A percentile compares a stretch with the other conserved stretches of the same genome.
Conservation (phyloP, 1,140 invertebrate species). For the Bacillus rossius region DNA sequence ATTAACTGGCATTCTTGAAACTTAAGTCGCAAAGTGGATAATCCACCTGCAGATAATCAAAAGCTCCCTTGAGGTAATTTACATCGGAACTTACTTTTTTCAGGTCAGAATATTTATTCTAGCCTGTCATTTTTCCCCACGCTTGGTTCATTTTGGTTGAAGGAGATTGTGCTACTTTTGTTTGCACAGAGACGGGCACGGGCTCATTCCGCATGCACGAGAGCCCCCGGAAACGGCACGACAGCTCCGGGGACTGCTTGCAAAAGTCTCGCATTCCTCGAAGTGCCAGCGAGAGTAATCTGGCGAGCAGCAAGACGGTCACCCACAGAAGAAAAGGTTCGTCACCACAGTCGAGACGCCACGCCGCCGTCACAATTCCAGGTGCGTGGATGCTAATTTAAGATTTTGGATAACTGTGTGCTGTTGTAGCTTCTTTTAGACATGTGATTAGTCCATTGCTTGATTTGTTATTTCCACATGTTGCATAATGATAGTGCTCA, state of each 20-base stretch:
- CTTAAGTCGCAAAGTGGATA: too few relatives aligned
- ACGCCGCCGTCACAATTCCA: conserved; percentile 17
- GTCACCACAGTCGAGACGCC: not conserved
- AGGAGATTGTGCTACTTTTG: too few relatives aligned
- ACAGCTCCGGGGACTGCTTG: conserved; percentile 4
- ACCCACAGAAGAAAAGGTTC: not conserved
- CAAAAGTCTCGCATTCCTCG: conserved; percentile 41
- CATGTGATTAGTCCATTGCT: too few relatives aligned
- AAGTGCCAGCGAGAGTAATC: conserved; percentile 49
- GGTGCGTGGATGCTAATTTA: conserved; percentile 7
- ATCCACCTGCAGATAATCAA: too few relatives aligned
- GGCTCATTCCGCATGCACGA: conserved; percentile 5
- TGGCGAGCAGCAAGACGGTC: conserved; percentile 26
- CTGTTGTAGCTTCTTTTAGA: conserved; percentile 10
- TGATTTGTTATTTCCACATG: too few relatives aligned
- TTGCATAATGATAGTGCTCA: too few relatives aligned
- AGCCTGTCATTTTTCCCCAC: too few relatives aligned
- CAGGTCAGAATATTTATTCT: too few relatives aligned
- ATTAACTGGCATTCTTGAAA: too few relatives aligned
- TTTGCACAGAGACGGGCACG: not conserved
- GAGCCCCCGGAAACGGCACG: conserved; percentile 7
- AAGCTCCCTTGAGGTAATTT: too few relatives aligned
- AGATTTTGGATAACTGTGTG: not conserved
- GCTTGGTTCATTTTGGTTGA: too few relatives aligned
- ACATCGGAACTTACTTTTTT: too few relatives aligned